These are phyloP conservation scores for Anguilla obscura DNA, from an alignment of 2,797 vertebrate species.

Conservation along the genomic window DNA sequence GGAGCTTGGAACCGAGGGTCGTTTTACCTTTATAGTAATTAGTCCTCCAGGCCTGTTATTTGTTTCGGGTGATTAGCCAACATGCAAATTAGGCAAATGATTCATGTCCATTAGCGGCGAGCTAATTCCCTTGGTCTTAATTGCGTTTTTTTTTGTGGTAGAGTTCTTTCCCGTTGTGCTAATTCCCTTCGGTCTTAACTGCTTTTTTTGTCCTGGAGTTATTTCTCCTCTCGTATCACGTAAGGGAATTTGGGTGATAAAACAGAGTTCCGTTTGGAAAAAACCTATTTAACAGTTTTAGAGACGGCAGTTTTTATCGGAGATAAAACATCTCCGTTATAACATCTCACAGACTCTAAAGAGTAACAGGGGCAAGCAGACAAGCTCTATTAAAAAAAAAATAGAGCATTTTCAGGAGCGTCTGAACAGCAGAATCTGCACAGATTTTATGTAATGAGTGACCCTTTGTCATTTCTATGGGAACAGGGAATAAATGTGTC, in stretches of 20 bases:
- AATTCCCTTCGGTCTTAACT: background rate
- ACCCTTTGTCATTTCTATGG: background rate
- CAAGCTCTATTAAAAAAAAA: background rate
- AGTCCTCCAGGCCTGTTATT: background rate
- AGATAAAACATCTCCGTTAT: background rate
- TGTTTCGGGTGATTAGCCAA: background rate
- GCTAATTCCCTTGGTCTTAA: background rate
- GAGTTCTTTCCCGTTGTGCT: background rate
- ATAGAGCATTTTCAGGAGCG: background rate
- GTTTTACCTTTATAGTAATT: background rate
- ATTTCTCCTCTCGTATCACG: background rate
- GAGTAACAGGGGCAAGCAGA: background rate
- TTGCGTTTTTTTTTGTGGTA: background rate
- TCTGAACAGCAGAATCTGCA: background rate
- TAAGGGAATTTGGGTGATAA: background rate
- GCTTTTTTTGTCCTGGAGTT: background rate
- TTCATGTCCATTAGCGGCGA: background rate
- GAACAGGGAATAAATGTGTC: background rate
- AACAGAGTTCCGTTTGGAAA: background rate
- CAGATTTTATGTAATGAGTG: background rate
- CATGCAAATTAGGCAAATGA: background rate
- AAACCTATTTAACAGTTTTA: background rate
- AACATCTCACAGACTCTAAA: background rate
- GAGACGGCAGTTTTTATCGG: background rate
- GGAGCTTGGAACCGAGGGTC: background rate